Conservation (phyloP, 1,140 invertebrate species). For the Drosophila ironensis region DNA sequence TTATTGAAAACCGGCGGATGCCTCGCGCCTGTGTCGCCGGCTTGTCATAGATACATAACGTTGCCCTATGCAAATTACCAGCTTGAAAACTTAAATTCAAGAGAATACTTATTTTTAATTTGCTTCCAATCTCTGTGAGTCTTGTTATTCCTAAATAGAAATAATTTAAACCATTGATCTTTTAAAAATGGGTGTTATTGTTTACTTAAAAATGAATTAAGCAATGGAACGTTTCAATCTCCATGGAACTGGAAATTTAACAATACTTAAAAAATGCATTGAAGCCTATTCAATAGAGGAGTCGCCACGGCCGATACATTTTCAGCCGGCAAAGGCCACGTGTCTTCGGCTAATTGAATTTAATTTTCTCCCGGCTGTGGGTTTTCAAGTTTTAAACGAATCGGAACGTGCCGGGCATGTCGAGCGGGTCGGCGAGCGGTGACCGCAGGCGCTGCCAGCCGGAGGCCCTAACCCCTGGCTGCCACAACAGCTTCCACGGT, state of each 20-base stretch:
- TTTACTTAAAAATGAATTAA: no score
- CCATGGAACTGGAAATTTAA: no score
- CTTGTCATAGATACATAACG: neutral
- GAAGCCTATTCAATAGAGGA: no score
- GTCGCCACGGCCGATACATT: no score
- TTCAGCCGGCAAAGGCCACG: neutral
- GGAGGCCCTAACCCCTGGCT: constrained; percentile 4
- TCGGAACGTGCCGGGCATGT: constrained; percentile 57
- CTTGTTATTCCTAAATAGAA: no score
- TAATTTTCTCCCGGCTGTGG: constrained; percentile 52
- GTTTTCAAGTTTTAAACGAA: constrained; percentile 67
- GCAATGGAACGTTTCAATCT: no score
- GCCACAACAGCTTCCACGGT: neutral
- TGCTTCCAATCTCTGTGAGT: neutral
- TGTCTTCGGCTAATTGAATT: constrained; percentile 63
- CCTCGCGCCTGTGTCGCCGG: constrained; percentile 4
- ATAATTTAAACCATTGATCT: no score
- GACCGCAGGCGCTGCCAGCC: constrained; percentile 31
- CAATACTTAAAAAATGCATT: no score
- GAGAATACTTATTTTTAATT: no score
- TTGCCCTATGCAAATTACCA: constrained; percentile 26
- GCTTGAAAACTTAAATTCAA: constrained; percentile 18
- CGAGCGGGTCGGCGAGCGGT: constrained; percentile 6
- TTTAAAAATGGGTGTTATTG: no score
- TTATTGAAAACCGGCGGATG: constrained; percentile 54